These are phyloP conservation scores for Acanthopleura granulata DNA, from an alignment of 2,888 invertebrate genomes.

Conservation along the genomic window DNA sequence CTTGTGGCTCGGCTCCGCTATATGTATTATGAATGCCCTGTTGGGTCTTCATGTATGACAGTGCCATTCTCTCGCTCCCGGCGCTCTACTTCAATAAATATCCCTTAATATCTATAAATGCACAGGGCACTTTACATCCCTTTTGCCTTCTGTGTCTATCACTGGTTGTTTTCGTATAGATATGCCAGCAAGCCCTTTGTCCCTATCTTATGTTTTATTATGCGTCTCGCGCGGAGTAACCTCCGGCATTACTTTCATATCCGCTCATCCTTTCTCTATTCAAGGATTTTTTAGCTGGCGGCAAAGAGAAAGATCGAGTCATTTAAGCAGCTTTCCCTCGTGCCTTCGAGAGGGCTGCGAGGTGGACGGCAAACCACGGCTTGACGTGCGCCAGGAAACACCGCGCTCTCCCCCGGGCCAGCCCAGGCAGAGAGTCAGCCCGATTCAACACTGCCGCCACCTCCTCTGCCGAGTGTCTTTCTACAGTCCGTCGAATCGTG, in stretches of 20 bases:
- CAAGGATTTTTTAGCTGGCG: background rate
- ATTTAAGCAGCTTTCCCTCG: background rate
- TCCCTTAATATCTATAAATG: conserved; percentile 3
- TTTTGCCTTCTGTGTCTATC: background rate
- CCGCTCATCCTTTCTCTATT: conserved; percentile 12
- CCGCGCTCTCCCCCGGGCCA: too few species aligned
- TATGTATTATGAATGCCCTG: too few species aligned
- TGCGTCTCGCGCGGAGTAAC: background rate
- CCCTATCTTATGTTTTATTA: conserved; percentile 1
- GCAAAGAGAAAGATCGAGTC: background rate
- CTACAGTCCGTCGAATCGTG: too few species aligned
- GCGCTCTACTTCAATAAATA: background rate
- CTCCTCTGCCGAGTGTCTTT: too few species aligned
- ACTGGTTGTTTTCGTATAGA: background rate
- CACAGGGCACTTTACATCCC: background rate
- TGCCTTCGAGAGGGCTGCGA: background rate
- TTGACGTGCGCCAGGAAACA: too few species aligned
- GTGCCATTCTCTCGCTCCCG: background rate
- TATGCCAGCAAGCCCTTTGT: background rate
- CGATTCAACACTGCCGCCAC: too few species aligned
- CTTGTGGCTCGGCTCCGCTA: too few species aligned
- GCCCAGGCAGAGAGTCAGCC: too few species aligned
- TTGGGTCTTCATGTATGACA: too few species aligned
- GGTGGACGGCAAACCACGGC: too few species aligned
- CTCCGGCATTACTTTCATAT: conserved; percentile 2